Evolutionary conservation across 2,797 vertebrate genomes (phyloP), one percentile per base, ranked within the genome.

Genomic region (Falco novaeseelandiae): DNA sequence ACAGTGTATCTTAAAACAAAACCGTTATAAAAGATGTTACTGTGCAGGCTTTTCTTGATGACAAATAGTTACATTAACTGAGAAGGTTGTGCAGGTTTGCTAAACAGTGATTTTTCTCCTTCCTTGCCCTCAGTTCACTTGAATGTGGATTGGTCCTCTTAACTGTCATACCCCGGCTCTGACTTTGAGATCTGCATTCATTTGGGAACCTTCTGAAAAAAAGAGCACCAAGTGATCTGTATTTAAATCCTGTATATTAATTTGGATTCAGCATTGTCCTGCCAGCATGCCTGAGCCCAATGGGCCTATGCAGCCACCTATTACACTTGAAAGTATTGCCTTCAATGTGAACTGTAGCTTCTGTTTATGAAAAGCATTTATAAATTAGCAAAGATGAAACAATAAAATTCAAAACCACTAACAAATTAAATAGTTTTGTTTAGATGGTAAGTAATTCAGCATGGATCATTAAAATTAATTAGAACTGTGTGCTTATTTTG

Each of bases 401-500:
- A 87, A 65, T 48, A 71, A 40, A 46, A 90, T 66, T 52, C 38
- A 51, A 89, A 73, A 46, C 0, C 30, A 7, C 59, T 71, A 85
- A 59, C 74, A 78, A 90, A 94, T 92, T 66, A 63, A 69, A 71
- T 19, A 65, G 55, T 90, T 90, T 71, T 91, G 89, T 95, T 96
- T 71, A 46, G 49, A 46, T 81, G 74, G 48, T 74, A 88, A 91
- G 55, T 86, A 92, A 94, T 96, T 96, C 78, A 93, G 65, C 46
- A 78, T 38, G 69, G 93, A 83, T 93, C 91, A 90, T 95, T 95
- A 96, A 95, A 96, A 97, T 96, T 95, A 96, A 95, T 95, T 95
- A 95, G 90, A 86, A 86, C 65, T 89, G 10, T 71, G 38, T 88
- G 70, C 73, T 78, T 91, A 40, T 95, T 96, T 93, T 94, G 84